Base-by-base conservation (phyloP, 1,140 invertebrate species). In the Drosophila repleta region DNA sequence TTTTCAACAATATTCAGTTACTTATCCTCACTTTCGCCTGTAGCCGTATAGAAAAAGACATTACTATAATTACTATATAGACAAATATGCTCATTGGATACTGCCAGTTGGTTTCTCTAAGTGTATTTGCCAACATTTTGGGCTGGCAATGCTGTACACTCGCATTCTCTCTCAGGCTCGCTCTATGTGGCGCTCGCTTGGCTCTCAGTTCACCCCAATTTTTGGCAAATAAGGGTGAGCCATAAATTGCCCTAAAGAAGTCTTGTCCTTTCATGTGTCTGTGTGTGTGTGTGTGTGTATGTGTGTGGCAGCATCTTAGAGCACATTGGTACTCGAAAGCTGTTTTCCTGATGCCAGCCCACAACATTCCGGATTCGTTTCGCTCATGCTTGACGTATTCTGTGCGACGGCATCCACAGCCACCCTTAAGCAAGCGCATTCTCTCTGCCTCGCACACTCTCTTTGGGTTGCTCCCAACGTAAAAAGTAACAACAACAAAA, bases 191-290 rank as follows among this genome's bases (percentile, higher is more conserved):
- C 26, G 58, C 56, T 62, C 45, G 7, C 10, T 13, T 8, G 11
- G 20, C 15, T 39, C 39, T 43, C 35, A 53, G 4, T 56, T 46
- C 35, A 77, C 67, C 61, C 67, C 67, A 57, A 57, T n/a, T 64
- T 56, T 32, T 41, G 64, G 49, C 69, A 37, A 67, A 73, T 73
- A 81, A 63, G 78, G 78, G 78, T 80, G 52, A 53, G 69, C 78
- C 41, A 45, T 76, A 63, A 76, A 76, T 81, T 72, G 64, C 77
- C 62, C 51, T 39, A 35, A 70, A 49, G 55, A 63, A 49, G 39
- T 67, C 62, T 49, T 37, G 43, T 29, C 7, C 55, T 37, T 26
- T 10, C 6, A n/a, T 43, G 39, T 41, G 7, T 15, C 4, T 43
- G 39, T 43, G 15, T 1, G 39, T 43, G 39, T 17, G 39, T 15